Percentiles rank a stretch among this genome's conserved stretches.
These are phyloP conservation scores for Pica pica DNA, from an alignment of 2,113 vertebrate species.

Conservation along the genomic window DNA sequence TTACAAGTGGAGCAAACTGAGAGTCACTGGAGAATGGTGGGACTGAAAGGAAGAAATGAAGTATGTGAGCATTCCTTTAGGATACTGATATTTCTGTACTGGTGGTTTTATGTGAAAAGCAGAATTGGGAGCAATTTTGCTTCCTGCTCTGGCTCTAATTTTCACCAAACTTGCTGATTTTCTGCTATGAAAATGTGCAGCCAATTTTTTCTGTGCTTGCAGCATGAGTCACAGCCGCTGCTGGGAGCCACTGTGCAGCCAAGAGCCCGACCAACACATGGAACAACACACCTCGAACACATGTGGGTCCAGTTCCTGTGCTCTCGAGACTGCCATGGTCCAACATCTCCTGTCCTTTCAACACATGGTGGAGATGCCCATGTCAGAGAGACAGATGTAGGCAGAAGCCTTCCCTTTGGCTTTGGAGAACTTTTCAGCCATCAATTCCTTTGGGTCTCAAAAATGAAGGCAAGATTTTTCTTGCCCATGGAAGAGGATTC, in stretches of 20 bases:
- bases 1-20: background rate
- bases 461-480: background rate
- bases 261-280: background rate
- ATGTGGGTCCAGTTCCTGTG: background rate
- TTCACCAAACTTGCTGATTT: background rate
- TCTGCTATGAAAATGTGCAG: background rate
- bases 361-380: rapidly evolving
- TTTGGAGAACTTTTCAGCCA: background rate
- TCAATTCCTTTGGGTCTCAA: background rate
- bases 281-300: background rate
- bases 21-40: background rate
- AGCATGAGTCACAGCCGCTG: background rate
- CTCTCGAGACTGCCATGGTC: background rate
- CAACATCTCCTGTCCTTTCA: background rate
- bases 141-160: background rate
- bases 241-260: background rate
- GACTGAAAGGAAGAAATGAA: background rate
- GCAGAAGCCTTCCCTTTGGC: background rate
- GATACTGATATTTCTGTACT: background rate
- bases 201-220: background rate
- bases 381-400: background rate
- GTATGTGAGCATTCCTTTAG: background rate
- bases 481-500: background rate
- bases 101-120: background rate
- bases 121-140: background rate